These are phyloP conservation scores for Glaucomys volans DNA, from an alignment of 2,113 vertebrate genomes.

Conservation along the genomic window DNA sequence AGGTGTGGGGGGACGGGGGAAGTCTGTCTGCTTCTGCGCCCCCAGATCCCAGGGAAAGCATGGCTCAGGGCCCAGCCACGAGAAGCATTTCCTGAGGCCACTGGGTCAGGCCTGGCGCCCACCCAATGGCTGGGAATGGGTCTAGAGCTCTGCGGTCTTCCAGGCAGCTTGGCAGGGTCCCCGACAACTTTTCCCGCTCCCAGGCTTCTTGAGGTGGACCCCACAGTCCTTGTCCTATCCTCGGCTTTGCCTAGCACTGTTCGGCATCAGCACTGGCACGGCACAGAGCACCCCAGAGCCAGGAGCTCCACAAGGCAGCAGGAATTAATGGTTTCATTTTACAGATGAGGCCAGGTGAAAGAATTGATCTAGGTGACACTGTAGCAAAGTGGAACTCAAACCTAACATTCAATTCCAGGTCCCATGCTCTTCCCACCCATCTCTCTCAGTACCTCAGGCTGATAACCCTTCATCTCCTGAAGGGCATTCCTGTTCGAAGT, in stretches of 20 bases:
- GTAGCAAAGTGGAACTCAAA: not conserved
- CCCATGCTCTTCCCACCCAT: not conserved
- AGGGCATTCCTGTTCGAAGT: not conserved
- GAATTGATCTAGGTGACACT: not conserved
- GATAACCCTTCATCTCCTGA: not conserved
- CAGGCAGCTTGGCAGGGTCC: not conserved
- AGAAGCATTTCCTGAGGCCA: slow-evolving; percentile 51
- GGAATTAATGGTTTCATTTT: not conserved
- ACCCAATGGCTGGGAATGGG: slow-evolving; percentile 15
- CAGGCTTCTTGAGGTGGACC: not conserved
- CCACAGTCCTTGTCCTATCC: not conserved
- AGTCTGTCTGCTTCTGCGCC: not conserved
- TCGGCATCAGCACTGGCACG: not conserved
- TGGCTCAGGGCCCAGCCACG: not conserved
- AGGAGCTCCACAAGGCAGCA: not conserved
- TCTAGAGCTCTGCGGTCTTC: not conserved
- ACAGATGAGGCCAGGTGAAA: not conserved
- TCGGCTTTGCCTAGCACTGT: not conserved
- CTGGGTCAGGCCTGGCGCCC: not conserved
- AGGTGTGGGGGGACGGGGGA: not conserved
- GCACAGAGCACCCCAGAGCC: not conserved
- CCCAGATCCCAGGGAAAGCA: not conserved
- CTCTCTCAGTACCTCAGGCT: not conserved
- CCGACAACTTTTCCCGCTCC: not conserved
- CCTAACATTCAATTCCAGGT: not conserved